Evolutionary conservation across 2,888 invertebrate genomes (phyloP), one percentile per base, ranked within the genome.

Genomic region (Amitus sp.): DNA sequence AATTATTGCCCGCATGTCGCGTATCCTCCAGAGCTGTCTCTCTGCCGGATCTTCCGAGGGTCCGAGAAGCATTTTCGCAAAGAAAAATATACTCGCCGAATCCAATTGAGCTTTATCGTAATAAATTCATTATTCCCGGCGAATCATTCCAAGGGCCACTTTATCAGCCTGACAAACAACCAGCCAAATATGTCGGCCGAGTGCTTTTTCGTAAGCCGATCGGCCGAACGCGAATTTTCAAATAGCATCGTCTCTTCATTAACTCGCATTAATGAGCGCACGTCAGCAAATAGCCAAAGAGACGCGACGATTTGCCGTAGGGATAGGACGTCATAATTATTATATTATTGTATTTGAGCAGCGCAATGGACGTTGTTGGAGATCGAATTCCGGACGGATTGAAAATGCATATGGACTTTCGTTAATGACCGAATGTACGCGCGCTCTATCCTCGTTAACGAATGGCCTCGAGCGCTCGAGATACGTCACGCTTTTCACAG

Each of bases 1-100:
- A 75, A 78, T 79, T 78, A 79, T 75, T 71, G 72, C 75, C 74
- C 74, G 74, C 72, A 70, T 73, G 73, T 73, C 74, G 73, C 73
- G 66, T 74, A 74, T 74, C 69, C 64, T 63, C 61, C 65, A n/a
- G n/a, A n/a, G n/a, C n/a, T n/a, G n/a, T n/a, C n/a, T n/a, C n/a
- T n/a, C n/a, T n/a, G n/a, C n/a, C n/a, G n/a, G n/a, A n/a, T n/a
- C n/a, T n/a, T n/a, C n/a, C n/a, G 23, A 51, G 51, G 55, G 55
- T 56, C 23, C 51, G 45, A 61, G 55, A 55, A 48, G 39, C 55
- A 52, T 61, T 55, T 61, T 48, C 48, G 56, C 40, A 37, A 50
- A 52, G 56, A 61, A 56, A 56, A 61, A 75, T 75, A 69, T 73
- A 77, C 73, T 70, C 67, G 69, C 67, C 62, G 63, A 64, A 69